Base-by-base conservation (phyloP, 2,113 vertebrate genomes). In the Geothlypis trichas region DNA sequence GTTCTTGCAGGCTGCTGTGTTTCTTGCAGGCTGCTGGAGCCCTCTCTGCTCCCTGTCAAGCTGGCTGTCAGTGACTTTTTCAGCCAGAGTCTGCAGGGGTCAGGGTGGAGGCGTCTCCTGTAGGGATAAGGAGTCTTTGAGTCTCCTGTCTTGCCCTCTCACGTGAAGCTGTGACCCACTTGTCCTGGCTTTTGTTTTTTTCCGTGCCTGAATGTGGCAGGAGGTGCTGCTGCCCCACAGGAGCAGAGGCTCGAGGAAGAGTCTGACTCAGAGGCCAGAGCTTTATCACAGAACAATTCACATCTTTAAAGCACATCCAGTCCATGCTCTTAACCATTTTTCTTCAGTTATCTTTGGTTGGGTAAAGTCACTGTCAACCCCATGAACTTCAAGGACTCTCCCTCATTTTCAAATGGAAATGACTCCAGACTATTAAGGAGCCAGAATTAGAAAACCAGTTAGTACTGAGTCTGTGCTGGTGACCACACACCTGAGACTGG, bases 1-100 rank as follows among this genome's bases (percentile, higher is more conserved):
- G 0, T 47, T 35, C 67, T 61, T 54, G 47, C 47, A 49, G 47
- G 47, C 49, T 49, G 49, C 21, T 22, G 10, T 47, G 46, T 44
- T 44, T 20, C 72, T 62, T 54, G n/a, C 42, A 66, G 49, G 10
- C 49, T 90, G 23, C 71, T 65, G 0, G 0, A 67, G 26, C 41
- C 19, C 51, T 5, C 31, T 75, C 39, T 7, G 5, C n/a, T 37
- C 30, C 0, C 0, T 65, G 37, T 41, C 41, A 23, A 13, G 54
- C 13, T 2, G 5, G 5, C 10, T 57, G 27, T 61, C 35, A 44
- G 24, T 3, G 41, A 22, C 39, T 59, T 17, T 61, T 68, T 9
- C 37, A 83, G 86, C 54, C 71, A 7, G 44, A 59, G 26, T 63
- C 61, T 87, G 23, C 33, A 66, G 68, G 46, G 17, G 21, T 39